phyloP scores from a whole-genome alignment of 92 coral and sea anemone species.

The Montipora capitata region DNA sequence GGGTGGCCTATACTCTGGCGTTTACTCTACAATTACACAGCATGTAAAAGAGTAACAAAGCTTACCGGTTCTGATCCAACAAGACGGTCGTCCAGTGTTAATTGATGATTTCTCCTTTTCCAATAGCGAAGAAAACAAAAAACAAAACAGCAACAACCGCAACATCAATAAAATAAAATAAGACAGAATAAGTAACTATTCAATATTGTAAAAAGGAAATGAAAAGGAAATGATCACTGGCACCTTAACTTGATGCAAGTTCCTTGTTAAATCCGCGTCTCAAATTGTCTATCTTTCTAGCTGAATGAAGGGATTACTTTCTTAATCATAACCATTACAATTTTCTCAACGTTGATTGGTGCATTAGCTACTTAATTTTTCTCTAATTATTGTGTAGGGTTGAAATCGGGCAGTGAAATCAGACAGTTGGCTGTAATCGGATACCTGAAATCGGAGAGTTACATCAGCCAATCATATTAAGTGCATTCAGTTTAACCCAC shows the following conservation, averaged over 20 bases:
- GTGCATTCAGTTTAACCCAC: too few species aligned
- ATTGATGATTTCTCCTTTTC: background rate
- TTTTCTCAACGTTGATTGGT: too few species aligned
- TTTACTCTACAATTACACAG: background rate
- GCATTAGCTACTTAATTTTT: too few species aligned
- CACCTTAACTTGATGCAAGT: background rate
- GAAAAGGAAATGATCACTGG: background rate
- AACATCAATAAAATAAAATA: too few species aligned
- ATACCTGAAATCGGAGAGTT: too few species aligned
- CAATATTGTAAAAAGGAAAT: background rate
- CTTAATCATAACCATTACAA: too few species aligned
- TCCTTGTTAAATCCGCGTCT: background rate
- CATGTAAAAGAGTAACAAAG: background rate
- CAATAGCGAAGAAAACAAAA: background rate
- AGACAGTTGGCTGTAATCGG: too few species aligned
- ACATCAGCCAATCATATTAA: too few species aligned
- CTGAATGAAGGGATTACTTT: background rate
- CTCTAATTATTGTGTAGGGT: too few species aligned
- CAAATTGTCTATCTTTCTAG: conserved; percentile 13
- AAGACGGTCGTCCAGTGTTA: background rate
- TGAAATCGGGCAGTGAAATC: too few species aligned
- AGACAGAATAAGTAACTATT: background rate
- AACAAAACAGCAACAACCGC: background rate
- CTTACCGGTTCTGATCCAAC: background rate
- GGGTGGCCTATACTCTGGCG: too few species aligned